Conservation (phyloP, 2,113 vertebrate genomes). For the Glaucidium brasilianum region DNA sequence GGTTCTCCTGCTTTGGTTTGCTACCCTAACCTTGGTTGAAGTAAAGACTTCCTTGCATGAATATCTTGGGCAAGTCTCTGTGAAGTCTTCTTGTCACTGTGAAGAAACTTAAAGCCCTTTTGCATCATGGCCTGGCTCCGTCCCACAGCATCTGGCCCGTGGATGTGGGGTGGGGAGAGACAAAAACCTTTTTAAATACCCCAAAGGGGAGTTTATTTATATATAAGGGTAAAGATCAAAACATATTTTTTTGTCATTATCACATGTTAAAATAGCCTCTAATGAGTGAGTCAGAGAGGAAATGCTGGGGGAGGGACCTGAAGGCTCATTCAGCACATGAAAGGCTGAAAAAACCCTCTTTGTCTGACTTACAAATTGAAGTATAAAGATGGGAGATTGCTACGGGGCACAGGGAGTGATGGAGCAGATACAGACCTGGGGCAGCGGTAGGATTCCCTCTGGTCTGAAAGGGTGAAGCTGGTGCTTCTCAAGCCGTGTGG, state of each 20-base stretch:
- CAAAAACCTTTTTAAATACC: not conserved
- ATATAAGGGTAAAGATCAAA: conserved; percentile 5
- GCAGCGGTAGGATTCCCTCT: not conserved
- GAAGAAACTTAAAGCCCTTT: not conserved
- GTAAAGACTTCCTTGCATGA: not conserved
- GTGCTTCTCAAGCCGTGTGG: not conserved
- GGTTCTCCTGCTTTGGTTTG: not conserved
- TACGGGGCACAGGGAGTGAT: not conserved
- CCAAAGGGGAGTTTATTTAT: not conserved
- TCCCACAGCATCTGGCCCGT: rapidly evolving
- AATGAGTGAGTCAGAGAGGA: conserved; percentile 14
- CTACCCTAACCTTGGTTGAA: not conserved
- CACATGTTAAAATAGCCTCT: not conserved
- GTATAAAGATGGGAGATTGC: not conserved
- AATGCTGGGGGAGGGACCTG: not conserved
- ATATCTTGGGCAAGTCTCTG: not conserved
- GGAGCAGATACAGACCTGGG: not conserved
- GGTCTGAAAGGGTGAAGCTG: not conserved
- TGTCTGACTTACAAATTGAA: conserved; percentile 25
- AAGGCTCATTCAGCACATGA: not conserved
- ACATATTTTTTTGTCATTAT: not conserved
- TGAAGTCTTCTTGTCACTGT: not conserved
- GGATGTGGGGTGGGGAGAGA: not conserved
- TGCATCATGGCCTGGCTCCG: rapidly evolving
- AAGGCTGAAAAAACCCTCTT: conserved; percentile 31